phyloP scores from a whole-genome alignment of 2,888 invertebrate species.

The Hartigia nigra region DNA sequence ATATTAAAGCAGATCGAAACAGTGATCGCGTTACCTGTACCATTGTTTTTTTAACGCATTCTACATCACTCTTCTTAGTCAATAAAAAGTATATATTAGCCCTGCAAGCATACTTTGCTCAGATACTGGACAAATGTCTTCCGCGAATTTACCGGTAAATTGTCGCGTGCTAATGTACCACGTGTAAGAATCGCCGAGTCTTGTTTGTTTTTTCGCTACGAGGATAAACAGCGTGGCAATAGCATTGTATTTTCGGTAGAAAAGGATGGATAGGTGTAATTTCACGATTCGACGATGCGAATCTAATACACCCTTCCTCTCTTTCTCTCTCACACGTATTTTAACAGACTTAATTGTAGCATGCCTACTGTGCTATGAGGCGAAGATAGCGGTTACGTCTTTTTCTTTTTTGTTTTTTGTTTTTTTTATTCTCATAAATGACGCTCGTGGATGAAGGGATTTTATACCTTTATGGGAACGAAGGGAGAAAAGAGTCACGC shows the following conservation, averaged over 20 bases:
- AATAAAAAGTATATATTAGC: not conserved
- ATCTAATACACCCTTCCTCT: not conserved
- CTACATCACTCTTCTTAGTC: not conserved
- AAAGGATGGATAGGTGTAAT: not conserved
- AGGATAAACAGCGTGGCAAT: not conserved
- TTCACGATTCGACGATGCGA: not conserved
- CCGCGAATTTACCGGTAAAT: conserved; percentile 52
- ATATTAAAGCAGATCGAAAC: not conserved
- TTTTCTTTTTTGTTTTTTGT: not conserved
- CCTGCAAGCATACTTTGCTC: too few relatives aligned
- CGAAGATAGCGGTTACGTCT: not conserved
- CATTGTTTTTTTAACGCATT: not conserved
- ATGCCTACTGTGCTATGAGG: not conserved
- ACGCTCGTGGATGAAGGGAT: not conserved
- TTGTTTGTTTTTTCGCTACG: not conserved
- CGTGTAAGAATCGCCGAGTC: not conserved
- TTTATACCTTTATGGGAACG: not conserved
- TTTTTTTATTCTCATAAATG: not conserved
- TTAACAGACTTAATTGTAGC: not conserved
- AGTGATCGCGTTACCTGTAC: not conserved
- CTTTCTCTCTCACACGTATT: not conserved
- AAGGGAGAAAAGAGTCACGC: not conserved
- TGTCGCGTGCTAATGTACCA: conserved; percentile 29
- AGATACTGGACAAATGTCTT: conserved; percentile 37
- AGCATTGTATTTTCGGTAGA: not conserved